phyloP scores from a whole-genome alignment of 2,113 vertebrate genomes.

The Vidua chalybeata region DNA sequence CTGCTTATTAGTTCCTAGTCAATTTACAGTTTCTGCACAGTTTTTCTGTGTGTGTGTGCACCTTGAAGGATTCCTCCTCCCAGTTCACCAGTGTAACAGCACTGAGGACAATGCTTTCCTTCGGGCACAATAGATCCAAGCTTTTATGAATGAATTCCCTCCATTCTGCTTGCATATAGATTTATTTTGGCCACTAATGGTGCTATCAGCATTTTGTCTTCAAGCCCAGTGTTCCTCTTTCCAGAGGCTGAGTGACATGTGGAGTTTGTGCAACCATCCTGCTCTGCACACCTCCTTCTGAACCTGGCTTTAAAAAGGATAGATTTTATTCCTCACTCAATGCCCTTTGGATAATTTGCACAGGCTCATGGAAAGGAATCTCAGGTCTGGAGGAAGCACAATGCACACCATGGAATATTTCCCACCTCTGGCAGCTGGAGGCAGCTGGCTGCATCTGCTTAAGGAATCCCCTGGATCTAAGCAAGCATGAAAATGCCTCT shows the following conservation, averaged over 20 bases:
- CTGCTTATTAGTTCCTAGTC: neutral
- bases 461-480: neutral
- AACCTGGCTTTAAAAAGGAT: neutral
- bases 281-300: neutral
- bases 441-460: conserved; percentile 42
- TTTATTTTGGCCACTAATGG: neutral
- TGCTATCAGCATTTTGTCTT: neutral
- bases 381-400: neutral
- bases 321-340: neutral
- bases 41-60: neutral
- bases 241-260: neutral
- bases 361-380: neutral
- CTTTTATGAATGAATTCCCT: conserved; percentile 30
- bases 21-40: neutral
- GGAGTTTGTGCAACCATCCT: neutral
- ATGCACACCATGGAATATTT: neutral
- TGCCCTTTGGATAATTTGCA: neutral
- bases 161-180: neutral
- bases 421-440: conserved; percentile 43
- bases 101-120: neutral
- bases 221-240: neutral
- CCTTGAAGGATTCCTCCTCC: neutral
- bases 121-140: neutral
- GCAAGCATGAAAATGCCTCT: conserved; percentile 15
- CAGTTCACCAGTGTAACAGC: neutral